Evolutionary conservation across 1,140 invertebrate genomes (phyloP).

Genomic region (Drosophila kohkoa): DNA sequence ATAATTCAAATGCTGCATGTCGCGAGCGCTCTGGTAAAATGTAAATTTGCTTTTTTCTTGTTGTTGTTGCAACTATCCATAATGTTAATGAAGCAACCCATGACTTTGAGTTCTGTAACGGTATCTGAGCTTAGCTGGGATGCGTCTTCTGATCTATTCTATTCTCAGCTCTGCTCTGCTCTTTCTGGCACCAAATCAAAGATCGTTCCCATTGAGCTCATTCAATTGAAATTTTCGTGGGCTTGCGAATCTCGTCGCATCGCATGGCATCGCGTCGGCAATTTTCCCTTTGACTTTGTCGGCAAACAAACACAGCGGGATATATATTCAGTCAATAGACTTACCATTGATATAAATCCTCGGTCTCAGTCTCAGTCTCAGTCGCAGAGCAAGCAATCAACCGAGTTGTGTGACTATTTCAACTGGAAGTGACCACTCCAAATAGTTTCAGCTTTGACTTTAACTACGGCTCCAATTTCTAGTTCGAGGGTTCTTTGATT

Average conservation of each 20-base stretch:
- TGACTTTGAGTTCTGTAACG: conserved; percentile 54
- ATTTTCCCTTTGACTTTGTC: conserved; percentile 78
- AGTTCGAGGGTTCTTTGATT: conserved; percentile 50
- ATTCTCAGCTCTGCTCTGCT: not conserved
- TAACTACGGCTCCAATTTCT: conserved; percentile 21
- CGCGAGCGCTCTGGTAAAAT: conserved; percentile 57
- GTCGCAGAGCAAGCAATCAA: conserved; percentile 49
- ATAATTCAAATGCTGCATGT: conserved; percentile 62
- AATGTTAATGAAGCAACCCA: conserved; percentile 75
- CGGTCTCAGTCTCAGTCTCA: conserved; percentile 2
- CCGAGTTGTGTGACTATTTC: conserved; percentile 55
- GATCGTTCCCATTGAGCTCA: conserved; percentile 43
- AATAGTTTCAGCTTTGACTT: conserved; percentile 13
- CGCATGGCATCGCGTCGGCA: conserved; percentile 35
- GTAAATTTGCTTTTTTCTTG: conserved; percentile 53
- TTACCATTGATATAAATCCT: conserved; percentile 53
- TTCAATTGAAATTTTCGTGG: conserved; percentile 70
- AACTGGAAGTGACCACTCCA: conserved; percentile 59
- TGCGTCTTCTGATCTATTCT: conserved; percentile 16
- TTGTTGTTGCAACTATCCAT: conserved; percentile 57
- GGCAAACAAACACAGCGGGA: conserved; percentile 74
- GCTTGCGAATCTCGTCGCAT: conserved; percentile 15
- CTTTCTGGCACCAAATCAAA: conserved; percentile 47
- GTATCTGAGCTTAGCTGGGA: conserved; percentile 42
- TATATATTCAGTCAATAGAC: conserved; percentile 33